Evolutionary conservation across 2,797 vertebrate genomes (phyloP).

Genomic region (Lutjanus campechanus): DNA sequence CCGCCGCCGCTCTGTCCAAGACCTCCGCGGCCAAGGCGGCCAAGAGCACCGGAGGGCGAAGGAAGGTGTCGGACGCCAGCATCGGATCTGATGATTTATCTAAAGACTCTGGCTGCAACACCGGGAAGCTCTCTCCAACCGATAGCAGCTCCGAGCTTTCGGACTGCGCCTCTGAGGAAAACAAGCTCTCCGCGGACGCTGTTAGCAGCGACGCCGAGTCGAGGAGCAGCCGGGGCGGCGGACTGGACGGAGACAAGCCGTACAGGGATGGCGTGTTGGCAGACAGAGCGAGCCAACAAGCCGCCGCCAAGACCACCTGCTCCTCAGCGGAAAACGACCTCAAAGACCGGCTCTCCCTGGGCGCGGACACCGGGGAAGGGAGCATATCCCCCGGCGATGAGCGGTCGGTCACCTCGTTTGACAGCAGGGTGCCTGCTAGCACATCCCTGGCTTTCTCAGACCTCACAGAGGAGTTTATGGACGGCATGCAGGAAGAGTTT

Average conservation of each 20-base stretch:
- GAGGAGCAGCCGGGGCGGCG: conserved; percentile 82
- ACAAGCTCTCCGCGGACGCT: conserved; percentile 90
- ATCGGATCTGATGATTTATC: conserved; percentile 84
- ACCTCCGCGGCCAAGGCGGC: conserved; percentile 70
- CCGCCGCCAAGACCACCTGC: conserved; percentile 57
- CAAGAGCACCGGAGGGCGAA: conserved; percentile 75
- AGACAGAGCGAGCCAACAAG: conserved; percentile 59
- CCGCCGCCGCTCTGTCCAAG: conserved; percentile 59
- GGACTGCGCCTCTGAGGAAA: conserved; percentile 87
- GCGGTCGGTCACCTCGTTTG: conserved; percentile 90
- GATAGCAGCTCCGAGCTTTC: conserved; percentile 93
- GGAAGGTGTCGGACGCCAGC: conserved; percentile 85
- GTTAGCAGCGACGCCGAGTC: conserved; percentile 91
- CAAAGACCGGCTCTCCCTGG: conserved; percentile 77
- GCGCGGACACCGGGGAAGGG: conserved; percentile 79
- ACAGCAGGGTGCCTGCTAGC: conserved; percentile 93
- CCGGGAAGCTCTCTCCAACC: conserved; percentile 86
- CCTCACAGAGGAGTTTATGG: conserved; percentile 95
- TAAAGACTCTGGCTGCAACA: conserved; percentile 84
- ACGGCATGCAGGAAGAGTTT: conserved; percentile 92
- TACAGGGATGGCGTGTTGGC: conserved; percentile 60
- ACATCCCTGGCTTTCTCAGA: conserved; percentile 97
- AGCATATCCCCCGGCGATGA: conserved; percentile 88
- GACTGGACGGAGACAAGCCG: conserved; percentile 71
- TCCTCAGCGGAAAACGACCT: conserved; percentile 72